Evolutionary conservation across 2,888 invertebrate genomes (phyloP).

Genomic region (Homarus gammarus): DNA sequence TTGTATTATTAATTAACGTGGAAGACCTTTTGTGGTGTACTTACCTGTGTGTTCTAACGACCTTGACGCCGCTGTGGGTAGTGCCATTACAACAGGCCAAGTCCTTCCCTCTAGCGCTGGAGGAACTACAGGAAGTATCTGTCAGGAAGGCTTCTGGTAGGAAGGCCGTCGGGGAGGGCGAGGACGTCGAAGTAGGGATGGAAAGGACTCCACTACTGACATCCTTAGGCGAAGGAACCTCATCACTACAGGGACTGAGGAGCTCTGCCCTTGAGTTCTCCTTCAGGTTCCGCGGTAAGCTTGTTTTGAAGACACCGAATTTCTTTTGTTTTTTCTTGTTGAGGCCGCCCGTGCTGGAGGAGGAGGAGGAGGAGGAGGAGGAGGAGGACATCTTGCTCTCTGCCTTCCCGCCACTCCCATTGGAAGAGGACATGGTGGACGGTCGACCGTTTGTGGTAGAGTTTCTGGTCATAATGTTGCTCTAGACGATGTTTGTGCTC

Average conservation of each 20-base stretch:
- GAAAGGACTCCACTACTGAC: constrained; percentile 7
- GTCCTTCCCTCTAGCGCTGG: constrained; percentile 1
- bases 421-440: constrained; percentile 16
- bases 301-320: constrained; percentile 35
- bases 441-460: constrained; percentile 22
- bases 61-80: constrained; percentile 9
- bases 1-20: no score
- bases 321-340: constrained; percentile 35
- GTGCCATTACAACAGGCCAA: constrained; percentile 27
- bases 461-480: constrained; percentile 14
- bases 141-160: constrained; percentile 33
- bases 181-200: constrained; percentile 20
- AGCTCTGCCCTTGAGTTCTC: constrained; percentile 37
- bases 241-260: constrained; percentile 24
- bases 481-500: neutral
- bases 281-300: constrained; percentile 27
- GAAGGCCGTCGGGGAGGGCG: constrained; percentile 29
- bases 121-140: neutral
- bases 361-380: no score
- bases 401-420: constrained; percentile 9
- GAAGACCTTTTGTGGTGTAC: no score
- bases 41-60: constrained; percentile 30
- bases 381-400: neutral
- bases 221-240: constrained; percentile 33
- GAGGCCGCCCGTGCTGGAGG: neutral